A percentile compares a stretch with the other conserved stretches of the same genome.
Evolutionary conservation across 35 echinoderm and acorn worm genomes (phyloP).

Genomic region (Acanthaster planci): DNA sequence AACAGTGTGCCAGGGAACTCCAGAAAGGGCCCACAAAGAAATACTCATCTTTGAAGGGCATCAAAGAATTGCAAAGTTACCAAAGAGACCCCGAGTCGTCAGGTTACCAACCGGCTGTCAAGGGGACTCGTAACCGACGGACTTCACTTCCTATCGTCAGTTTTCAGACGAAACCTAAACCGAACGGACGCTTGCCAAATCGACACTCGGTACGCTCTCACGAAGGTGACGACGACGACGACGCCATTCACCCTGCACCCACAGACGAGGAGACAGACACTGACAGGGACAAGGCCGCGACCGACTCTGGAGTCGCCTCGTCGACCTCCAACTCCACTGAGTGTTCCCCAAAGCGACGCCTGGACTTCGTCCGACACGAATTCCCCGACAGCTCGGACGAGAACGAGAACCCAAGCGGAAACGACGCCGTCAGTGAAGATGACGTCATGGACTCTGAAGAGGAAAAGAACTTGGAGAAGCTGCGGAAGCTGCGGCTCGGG

Average conservation of each 20-base stretch:
- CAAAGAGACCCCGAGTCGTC: not conserved
- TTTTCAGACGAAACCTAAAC: not conserved
- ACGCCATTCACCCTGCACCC: too few relatives aligned
- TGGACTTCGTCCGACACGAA: not conserved
- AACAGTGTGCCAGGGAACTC: not conserved
- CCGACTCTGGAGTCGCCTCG: not conserved
- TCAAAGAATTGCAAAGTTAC: not conserved
- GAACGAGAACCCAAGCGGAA: not conserved
- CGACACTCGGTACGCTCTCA: not conserved
- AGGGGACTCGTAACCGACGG: not conserved
- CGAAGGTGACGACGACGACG: not conserved
- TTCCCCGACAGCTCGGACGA: not conserved
- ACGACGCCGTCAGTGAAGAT: not conserved
- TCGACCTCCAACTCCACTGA: conserved; percentile 15
- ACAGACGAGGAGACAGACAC: not conserved
- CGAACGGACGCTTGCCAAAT: conserved; percentile 10
- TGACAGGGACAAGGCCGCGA: not conserved
- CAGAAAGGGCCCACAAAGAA: not conserved
- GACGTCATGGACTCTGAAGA: conserved; percentile 6
- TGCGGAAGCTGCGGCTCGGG: not conserved
- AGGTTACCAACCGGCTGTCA: not conserved
- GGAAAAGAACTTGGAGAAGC: not conserved
- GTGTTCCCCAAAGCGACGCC: not conserved
- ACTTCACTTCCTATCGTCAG: not conserved
- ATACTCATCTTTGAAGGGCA: not conserved